Percentiles rank a stretch among this genome's conserved stretches.
phyloP scores from a whole-genome alignment of 92 coral and sea anemone genomes.

The Desmophyllum pertusum region DNA sequence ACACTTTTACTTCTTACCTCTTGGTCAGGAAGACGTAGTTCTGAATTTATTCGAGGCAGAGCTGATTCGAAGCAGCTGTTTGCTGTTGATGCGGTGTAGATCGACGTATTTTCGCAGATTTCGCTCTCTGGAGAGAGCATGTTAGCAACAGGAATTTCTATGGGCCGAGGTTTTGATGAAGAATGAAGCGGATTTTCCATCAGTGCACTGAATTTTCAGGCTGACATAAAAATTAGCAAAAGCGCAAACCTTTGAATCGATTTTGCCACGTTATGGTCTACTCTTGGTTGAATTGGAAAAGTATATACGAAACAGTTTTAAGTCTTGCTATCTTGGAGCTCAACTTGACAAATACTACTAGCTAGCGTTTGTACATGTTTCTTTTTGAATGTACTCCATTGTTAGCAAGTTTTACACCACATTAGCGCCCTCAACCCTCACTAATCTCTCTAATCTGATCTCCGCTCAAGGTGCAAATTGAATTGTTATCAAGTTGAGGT shows the following conservation, averaged over 20 bases:
- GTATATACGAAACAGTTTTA: not conserved
- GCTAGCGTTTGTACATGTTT: not conserved
- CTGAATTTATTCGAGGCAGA: not conserved
- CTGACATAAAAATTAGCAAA: too few species aligned
- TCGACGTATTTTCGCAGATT: not conserved
- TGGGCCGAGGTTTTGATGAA: not conserved
- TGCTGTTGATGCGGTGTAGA: not conserved
- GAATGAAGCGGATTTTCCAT: not conserved
- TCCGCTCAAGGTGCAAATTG: not conserved
- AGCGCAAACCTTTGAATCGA: not conserved
- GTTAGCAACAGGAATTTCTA: not conserved
- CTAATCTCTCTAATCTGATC: not conserved
- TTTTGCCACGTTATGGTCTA: not conserved
- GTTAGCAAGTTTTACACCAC: not conserved
- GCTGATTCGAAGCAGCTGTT: not conserved
- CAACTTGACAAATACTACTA: not conserved
- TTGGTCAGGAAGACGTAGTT: not conserved
- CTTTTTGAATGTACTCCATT: not conserved
- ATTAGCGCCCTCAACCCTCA: not conserved
- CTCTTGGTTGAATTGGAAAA: not conserved
- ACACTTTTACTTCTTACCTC: not conserved
- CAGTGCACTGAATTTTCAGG: too few species aligned
- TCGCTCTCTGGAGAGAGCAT: constrained; percentile 3
- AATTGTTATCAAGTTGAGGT: not conserved
- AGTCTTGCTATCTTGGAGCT: not conserved